These are phyloP conservation scores for Armadillidium nasatum DNA, from an alignment of 1,140 invertebrate species.

Conservation along the genomic window DNA sequence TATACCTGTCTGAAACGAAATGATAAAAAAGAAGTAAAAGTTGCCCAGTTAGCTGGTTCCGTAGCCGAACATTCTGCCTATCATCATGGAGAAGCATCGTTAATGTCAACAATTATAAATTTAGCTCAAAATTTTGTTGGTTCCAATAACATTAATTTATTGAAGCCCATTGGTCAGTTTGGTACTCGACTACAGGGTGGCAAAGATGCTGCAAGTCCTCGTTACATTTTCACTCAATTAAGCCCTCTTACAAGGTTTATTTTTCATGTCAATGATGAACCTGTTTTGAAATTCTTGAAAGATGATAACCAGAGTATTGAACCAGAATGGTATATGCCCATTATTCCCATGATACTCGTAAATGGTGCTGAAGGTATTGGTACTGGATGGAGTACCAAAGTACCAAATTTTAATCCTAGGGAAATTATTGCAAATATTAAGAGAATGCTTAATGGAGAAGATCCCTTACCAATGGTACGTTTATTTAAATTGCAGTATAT, in stretches of 20 bases:
- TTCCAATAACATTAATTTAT: slow-evolving; percentile 98
- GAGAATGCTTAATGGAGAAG: slow-evolving; percentile 73
- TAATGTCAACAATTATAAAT: slow-evolving; percentile 95
- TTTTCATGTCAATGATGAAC: slow-evolving; percentile 85
- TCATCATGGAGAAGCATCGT: slow-evolving; percentile 93
- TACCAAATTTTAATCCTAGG: slow-evolving; percentile 91
- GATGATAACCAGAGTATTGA: slow-evolving; percentile 96
- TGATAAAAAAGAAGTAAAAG: slow-evolving; percentile 93
- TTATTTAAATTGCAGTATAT: too few species aligned
- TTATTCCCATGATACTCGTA: slow-evolving; percentile 93
- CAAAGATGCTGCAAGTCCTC: slow-evolving; percentile 93
- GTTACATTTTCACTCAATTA: slow-evolving; percentile 96
- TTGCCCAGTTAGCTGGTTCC: slow-evolving; percentile 94
- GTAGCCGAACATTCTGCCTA: slow-evolving; percentile 97
- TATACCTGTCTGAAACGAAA: slow-evolving; percentile 96
- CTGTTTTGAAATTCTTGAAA: slow-evolving; percentile 77
- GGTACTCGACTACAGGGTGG: slow-evolving; percentile 70
- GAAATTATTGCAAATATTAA: slow-evolving; percentile 84
- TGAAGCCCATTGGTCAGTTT: slow-evolving; percentile 81
- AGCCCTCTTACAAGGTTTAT: slow-evolving; percentile 75
- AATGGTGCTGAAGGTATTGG: slow-evolving; percentile 98
- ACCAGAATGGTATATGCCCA: slow-evolving; percentile 86
- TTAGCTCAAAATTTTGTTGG: slow-evolving; percentile 97
- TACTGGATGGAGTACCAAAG: slow-evolving; percentile 98
- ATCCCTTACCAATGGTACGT: slow-evolving; percentile 65